Evolutionary conservation across 2,888 invertebrate species (phyloP), one percentile per base, ranked within the genome.

Genomic region (Brachyopa scutellaris): DNA sequence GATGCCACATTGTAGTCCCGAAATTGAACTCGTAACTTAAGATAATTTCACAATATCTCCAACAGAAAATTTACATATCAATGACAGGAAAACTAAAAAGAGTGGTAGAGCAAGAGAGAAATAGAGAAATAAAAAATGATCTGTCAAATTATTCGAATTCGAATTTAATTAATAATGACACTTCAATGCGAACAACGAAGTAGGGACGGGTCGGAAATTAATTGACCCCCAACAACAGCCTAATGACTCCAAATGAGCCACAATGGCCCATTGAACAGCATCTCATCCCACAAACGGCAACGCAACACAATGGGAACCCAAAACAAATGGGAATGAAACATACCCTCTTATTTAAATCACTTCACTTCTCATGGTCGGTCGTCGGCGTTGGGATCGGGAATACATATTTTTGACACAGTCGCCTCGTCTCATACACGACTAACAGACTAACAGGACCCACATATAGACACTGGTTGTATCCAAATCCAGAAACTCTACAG

Each of bases 211-310:
- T 21, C 36, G 47, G 45, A 29, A 73, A 67, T 74, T 67, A 73
- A 79, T 74, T 79, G 74, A 55, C 62, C 67, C 40, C 59, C 59
- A 40, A 73, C 53, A 61, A 55, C 61, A 67, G 31, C 67, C 53
- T 74, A 79, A 79, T 79, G 79, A 79, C 74, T 61, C 47, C 55
- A 74, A 80, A 80, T 80, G 79, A 73, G 45, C 73, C 78, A 61
- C 78, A 64, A 40, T 38, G 49, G 64, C 38, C 76, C 59, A 76
- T 67, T 45, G 59, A 64, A 62, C 55, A 66, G 47, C 69, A 64
- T 64, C 62, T 47, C 62, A 49, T 9, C 21, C 26, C 31, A 49
- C 62, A 55, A 72, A 51, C 51, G 57, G 33, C 70, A 53, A 59
- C 61, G 49, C 72, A 26, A 69, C 33, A 40, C 55, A 55, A 55